Evolutionary conservation across 2,797 vertebrate genomes (phyloP).

Genomic region (Antrozous pallidus): DNA sequence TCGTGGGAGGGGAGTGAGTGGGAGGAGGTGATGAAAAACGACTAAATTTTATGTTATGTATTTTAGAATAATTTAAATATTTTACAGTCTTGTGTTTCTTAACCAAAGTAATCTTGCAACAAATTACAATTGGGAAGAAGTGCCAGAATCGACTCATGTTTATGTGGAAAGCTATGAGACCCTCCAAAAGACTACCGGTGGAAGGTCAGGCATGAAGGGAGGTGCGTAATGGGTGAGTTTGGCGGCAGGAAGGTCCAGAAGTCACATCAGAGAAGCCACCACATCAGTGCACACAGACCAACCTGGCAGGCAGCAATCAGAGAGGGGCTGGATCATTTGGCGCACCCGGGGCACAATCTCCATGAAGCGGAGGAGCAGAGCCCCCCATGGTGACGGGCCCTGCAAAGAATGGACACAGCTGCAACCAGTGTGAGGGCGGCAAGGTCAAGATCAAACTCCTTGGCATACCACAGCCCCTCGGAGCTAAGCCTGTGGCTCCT

Average conservation of each 20-base stretch:
- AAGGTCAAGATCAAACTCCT: constrained; percentile 5
- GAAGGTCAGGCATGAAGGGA: not conserved
- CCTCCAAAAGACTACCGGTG: not conserved
- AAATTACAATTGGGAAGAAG: not conserved
- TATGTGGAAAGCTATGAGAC: not conserved
- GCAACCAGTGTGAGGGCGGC: not conserved
- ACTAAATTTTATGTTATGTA: not conserved
- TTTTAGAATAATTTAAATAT: not conserved
- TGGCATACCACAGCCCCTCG: not conserved
- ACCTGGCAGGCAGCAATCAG: constrained; percentile 77
- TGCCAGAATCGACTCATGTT: not conserved
- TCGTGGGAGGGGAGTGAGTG: not conserved
- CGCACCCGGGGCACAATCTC: constrained; percentile 70
- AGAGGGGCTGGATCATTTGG: constrained; percentile 74
- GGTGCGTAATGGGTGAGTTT: no score
- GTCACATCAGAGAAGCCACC: constrained; percentile 64
- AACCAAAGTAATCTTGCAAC: not conserved
- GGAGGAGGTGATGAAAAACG: not conserved
- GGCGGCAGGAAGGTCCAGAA: not conserved
- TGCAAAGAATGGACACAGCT: constrained; percentile 71
- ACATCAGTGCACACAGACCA: constrained; percentile 73
- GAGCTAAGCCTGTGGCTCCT: not conserved
- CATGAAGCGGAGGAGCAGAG: constrained; percentile 67
- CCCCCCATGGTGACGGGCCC: constrained; percentile 69
- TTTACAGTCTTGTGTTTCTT: not conserved